Percentiles rank a stretch among this genome's conserved stretches.
phyloP scores from a whole-genome alignment of 2,888 invertebrate species.

The Tiliacea aurago region DNA sequence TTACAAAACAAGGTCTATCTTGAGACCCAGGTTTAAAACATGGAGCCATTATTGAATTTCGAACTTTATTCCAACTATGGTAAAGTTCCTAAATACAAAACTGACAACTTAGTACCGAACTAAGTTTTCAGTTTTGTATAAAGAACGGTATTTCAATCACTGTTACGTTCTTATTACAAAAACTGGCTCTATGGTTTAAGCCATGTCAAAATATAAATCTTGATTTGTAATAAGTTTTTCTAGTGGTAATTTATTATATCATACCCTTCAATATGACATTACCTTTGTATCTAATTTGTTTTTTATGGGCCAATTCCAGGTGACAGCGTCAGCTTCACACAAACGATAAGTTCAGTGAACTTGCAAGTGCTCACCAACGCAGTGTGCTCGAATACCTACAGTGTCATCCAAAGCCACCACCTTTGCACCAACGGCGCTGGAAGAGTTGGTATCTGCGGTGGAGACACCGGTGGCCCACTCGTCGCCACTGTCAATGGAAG shows the following conservation, averaged over 20 bases:
- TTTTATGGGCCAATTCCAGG: conserved; percentile 59
- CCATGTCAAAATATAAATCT: no score
- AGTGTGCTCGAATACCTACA: conserved; percentile 67
- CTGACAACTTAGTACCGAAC: no score
- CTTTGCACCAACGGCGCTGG: conserved; percentile 76
- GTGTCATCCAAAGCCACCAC: conserved; percentile 68
- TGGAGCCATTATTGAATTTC: no score
- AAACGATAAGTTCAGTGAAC: conserved; percentile 68
- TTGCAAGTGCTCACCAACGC: conserved; percentile 74
- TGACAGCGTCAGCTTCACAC: conserved; percentile 65
- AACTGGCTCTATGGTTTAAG: no score
- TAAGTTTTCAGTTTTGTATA: no score
- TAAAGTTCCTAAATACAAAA: no score
- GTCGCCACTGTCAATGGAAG: conserved; percentile 67
- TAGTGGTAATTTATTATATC: background rate
- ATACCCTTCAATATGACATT: background rate
- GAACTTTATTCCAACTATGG: no score
- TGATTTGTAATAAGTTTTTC: no score
- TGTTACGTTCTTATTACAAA: no score
- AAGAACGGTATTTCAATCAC: no score
- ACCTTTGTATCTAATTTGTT: background rate
- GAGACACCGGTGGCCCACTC: conserved; percentile 76
- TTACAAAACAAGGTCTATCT: no score
- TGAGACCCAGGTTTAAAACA: no score
- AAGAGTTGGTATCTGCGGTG: conserved; percentile 73